Base-by-base conservation (phyloP, 2,113 vertebrate genomes). In the Prunella himalayana region DNA sequence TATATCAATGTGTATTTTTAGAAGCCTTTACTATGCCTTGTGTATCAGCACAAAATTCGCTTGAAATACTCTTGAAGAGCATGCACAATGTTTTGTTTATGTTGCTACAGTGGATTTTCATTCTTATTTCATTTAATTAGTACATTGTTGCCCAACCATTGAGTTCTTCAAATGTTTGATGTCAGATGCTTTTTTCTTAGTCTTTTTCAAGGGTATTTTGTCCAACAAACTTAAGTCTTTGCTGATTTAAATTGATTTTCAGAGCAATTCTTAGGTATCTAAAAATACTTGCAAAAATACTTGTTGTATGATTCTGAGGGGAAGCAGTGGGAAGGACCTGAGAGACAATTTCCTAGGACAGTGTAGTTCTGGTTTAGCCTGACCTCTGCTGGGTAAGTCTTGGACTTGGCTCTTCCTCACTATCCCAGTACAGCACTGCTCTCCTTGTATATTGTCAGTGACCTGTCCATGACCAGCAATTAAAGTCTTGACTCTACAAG, bases 351-450 rank as follows among this genome's bases (percentile, higher is more conserved):
- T 91, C 22, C 82, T 77, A 79, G 59, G 35, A 76, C 27, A 60
- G 39, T 75, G 49, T 81, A 91, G 60, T 86, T 94, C 83, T 82
- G 60, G 51, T 73, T 96, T 94, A 96, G 87, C 33, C 93, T 94
- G 92, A 96, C 85, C 90, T 96, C 92, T 96, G 60, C 94, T 92
- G 90, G 90, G 82, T 90, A 49, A 54, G 51, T 60, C 60, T 88
- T 77, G 39, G 86, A 61, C 66, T 71, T 77, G 41, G 50, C 60
- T 79, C 41, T 68, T 85, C 51, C 33, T 83, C 21, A 57, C 35
- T 79, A 2, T 69, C 23, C 28, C 60, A 41, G 9, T 23, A 24
- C 8, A 76, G 7, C 61, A 25, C 57, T 59, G 22, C 47, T 84
- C 13, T 76, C 41, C 17, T 35, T 53, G 83, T 81, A 24, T 42